A percentile compares a stretch with the other conserved stretches of the same genome.
Evolutionary conservation across 2,113 vertebrate genomes (phyloP).

Genomic region (Eptatretus burgeri): DNA sequence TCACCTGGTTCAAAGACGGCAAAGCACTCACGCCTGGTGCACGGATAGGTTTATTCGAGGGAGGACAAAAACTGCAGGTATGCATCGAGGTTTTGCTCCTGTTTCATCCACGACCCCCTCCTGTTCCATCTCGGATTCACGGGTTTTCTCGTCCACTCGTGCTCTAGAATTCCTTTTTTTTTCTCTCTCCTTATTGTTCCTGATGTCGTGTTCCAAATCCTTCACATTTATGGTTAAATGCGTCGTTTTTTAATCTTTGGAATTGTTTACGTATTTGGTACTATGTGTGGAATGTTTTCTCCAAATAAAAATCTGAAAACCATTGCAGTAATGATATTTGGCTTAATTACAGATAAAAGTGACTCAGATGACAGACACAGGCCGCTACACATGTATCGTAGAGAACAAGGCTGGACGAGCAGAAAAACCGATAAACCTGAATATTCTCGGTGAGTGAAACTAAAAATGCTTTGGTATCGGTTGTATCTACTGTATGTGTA

Average conservation of each 20-base stretch:
- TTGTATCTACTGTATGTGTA: neutral
- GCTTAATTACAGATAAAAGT: conserved; percentile 26
- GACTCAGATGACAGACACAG: conserved; percentile 43
- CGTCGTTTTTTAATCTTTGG: no score
- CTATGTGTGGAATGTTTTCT: no score
- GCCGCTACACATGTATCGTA: conserved; percentile 45
- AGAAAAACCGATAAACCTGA: conserved; percentile 62
- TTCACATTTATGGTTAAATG: neutral
- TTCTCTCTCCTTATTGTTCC: no score
- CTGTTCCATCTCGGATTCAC: conserved; percentile 22
- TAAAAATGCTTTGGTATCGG: neutral
- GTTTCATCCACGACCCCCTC: conserved; percentile 33
- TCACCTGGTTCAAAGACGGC: conserved; percentile 54
- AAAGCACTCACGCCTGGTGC: conserved; percentile 19
- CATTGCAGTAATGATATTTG: neutral
- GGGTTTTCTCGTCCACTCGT: no score
- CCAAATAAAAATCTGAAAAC: no score
- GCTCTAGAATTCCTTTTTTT: conserved; percentile 8
- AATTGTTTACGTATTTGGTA: no score
- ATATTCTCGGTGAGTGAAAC: conserved; percentile 41
- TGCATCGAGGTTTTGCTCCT: conserved; percentile 18
- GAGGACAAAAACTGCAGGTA: no score
- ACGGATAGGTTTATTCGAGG: no score
- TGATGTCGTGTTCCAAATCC: conserved; percentile 7
- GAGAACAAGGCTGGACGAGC: conserved; percentile 53